Percentiles rank a stretch among this genome's conserved stretches.
phyloP scores from a whole-genome alignment of 2,888 invertebrate genomes.

The Autographa pulchrina region DNA sequence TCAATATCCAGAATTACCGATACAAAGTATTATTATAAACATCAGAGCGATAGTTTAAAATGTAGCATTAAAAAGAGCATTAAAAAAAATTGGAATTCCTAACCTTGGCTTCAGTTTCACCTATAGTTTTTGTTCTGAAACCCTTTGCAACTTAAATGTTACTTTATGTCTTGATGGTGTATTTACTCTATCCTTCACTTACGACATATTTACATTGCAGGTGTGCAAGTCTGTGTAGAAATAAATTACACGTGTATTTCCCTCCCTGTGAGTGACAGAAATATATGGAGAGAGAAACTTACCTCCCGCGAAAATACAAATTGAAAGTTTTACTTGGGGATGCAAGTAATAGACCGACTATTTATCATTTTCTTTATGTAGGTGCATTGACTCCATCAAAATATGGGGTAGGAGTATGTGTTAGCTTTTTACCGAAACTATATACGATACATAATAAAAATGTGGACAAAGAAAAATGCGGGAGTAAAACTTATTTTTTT shows the following conservation, averaged over 20 bases:
- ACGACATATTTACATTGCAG: neutral
- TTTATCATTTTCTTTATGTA: constrained; percentile 10
- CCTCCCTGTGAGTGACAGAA: constrained; percentile 13
- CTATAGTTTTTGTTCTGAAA: neutral
- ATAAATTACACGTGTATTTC: neutral
- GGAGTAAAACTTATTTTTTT: no score
- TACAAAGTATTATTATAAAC: no score
- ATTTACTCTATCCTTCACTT: neutral
- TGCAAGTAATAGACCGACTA: constrained; percentile 17
- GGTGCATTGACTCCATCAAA: neutral
- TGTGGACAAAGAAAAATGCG: no score
- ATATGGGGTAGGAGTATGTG: neutral
- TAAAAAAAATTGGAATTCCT: no score
- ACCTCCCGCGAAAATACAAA: neutral
- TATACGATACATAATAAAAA: neutral
- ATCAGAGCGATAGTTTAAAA: no score
- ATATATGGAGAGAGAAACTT: constrained; percentile 12
- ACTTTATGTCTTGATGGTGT: no score
- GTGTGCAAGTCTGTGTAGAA: constrained; percentile 1
- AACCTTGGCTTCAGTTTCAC: no score
- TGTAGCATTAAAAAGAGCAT: no score
- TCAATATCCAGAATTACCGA: no score
- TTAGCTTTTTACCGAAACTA: neutral
- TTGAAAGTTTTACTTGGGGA: constrained; percentile 7
- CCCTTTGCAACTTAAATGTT: no score